phyloP scores from a whole-genome alignment of 2,113 vertebrate species.

The Cygnus buccinator region DNA sequence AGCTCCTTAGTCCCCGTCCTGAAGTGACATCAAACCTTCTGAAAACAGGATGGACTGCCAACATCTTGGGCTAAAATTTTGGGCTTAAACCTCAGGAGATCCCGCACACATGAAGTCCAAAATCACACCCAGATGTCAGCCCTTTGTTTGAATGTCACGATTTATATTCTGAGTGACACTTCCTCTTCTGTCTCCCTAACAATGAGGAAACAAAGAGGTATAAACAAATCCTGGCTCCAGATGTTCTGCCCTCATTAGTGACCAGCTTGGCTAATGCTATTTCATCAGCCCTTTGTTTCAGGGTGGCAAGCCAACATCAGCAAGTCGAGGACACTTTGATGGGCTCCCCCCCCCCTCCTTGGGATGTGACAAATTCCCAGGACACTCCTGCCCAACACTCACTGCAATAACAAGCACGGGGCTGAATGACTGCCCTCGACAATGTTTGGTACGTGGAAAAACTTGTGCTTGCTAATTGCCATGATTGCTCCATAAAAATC shows the following conservation, averaged over 20 bases:
- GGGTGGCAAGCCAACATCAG: slow-evolving; percentile 68
- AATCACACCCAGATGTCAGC: slow-evolving; percentile 54
- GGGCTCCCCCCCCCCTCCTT: slow-evolving; percentile 1
- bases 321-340: slow-evolving; percentile 43
- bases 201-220: slow-evolving; percentile 63
- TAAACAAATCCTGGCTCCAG: slow-evolving; percentile 63
- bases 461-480: slow-evolving; percentile 62
- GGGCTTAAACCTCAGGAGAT: slow-evolving; percentile 23
- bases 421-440: slow-evolving; percentile 54
- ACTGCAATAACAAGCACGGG: slow-evolving; percentile 46
- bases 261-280: slow-evolving; percentile 54
- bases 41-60: not conserved
- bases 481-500: slow-evolving; percentile 22
- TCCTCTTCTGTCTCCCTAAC: slow-evolving; percentile 61
- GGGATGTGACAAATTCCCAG: slow-evolving; percentile 51
- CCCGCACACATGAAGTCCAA: slow-evolving; percentile 42
- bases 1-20: slow-evolving; percentile 14
- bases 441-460: slow-evolving; percentile 69
- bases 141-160: slow-evolving; percentile 51
- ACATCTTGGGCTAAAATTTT: slow-evolving; percentile 15
- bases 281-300: slow-evolving; percentile 69
- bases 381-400: slow-evolving; percentile 56
- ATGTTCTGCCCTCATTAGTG: slow-evolving; percentile 62
- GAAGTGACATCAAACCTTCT: slow-evolving; percentile 33
- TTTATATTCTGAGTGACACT: slow-evolving; percentile 48